Base-by-base conservation (phyloP, 2,888 invertebrate genomes). In the Plagodis dolabraria region DNA sequence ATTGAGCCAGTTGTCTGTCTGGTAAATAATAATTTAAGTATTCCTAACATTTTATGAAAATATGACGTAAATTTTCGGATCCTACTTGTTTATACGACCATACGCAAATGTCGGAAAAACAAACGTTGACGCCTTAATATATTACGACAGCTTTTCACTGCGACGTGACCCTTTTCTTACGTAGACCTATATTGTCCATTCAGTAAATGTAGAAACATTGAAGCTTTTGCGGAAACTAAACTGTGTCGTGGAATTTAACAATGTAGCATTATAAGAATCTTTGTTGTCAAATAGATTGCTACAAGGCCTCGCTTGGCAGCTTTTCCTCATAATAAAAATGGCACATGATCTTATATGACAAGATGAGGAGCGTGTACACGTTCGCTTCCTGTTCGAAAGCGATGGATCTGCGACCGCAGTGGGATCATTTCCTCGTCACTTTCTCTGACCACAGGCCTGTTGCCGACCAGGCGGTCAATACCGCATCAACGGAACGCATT, bases 381-480 rank as follows among this genome's bases (percentile, higher is more conserved):
- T 44, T 22, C 33, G 53, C 62, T 75, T 70, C 72, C 74, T 70
- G 64, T 69, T 70, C 62, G 72, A 71, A 72, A 69, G 71, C 66
- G 57, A 64, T 64, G 68, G 58, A 57, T 60, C 62, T 53, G 65
- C 63, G 67, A 59, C 64, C 63, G 64, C 68, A 38, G 62, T 57
- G 69, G 68, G 73, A 76, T 74, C 73, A 70, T 71, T 79, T 78
- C 72, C 69, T 66, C 53, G 61, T 60, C 67, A 71, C 79, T 79
- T 79, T 79, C 80, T 64, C 63, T 57, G 66, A 66, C 70, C 76
- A 56, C 72, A 66, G 69, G 67, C 71, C 71, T 55, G 62, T 65
- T 63, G 59, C 60, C 63, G 59, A 7, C 36, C 35, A 46, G 45
- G 49, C 57, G 51, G 12, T n/a, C 47, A 2, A 43, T 64, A 46